Base-by-base conservation (phyloP, 2,888 invertebrate genomes). In the Athripsodes cinereus region DNA sequence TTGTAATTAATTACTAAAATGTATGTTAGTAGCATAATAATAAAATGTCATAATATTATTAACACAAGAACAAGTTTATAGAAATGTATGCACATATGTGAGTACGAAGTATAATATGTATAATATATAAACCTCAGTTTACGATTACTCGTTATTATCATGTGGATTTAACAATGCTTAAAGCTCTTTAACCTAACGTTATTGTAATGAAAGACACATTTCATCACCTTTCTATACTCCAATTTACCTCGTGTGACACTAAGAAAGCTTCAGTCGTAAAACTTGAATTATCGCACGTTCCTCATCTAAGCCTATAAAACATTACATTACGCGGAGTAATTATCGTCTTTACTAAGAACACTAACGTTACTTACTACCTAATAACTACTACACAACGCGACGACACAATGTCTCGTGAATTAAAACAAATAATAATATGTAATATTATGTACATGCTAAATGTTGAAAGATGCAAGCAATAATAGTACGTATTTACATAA, bases 181-280 rank as follows among this genome's bases (percentile, higher is more conserved):
- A 40, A 40, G 40, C 40, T 40, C 40, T 40, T 40, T 40, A 40
- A 40, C 40, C 40, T 16, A 40, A 40, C 40, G 13, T 40, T 40
- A 40, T 40, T 13, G 40, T 40, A 40, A 40, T 40, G 40, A 40
- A 40, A 40, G 40, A 40, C 40, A 40, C 40, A 40, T 40, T 40
- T 40, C 40, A n/a, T 40, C 40, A 40, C 40, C 40, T 40, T 16
- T 8, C 40, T 40, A 13, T 40, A n/a, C 40, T 40, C 40, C 5
- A 5, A 13, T 16, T 16, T 40, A 40, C 40, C 40, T 16, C 16
- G 13, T 16, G 13, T n/a, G 40, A 40, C 13, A 16, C 40, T 40
- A 40, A 16, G 40, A 40, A 16, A 40, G 26, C 26, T n/a, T 13
- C 13, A 8, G 40, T 40, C 40, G 40, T 40, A 40, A 40, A 40